These are phyloP conservation scores for Bufo bufo DNA, from an alignment of 2,113 vertebrate genomes.

Conservation along the genomic window DNA sequence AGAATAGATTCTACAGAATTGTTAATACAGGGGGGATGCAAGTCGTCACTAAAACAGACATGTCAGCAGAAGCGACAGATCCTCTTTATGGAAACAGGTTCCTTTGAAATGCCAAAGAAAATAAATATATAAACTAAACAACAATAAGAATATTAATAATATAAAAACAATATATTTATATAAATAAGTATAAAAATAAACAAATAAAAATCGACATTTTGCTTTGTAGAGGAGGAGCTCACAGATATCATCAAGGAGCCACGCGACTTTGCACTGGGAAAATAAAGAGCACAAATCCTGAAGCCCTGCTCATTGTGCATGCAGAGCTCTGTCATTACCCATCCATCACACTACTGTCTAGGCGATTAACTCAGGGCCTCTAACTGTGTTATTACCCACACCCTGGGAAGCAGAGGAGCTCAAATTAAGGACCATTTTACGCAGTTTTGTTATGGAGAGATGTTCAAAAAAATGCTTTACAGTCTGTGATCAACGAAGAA, in stretches of 20 bases:
- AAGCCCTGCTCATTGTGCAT: background rate
- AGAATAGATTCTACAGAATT: too few species aligned
- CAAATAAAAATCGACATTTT: too few species aligned
- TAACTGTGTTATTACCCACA: constrained; percentile 53
- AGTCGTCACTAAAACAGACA: too few species aligned
- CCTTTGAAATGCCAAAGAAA: too few species aligned
- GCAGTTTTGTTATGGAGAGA: constrained; percentile 33
- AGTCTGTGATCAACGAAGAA: constrained; percentile 8
- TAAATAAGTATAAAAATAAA: too few species aligned
- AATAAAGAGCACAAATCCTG: background rate
- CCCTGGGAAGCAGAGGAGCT: constrained; percentile 26
- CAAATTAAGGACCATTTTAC: constrained; percentile 45
- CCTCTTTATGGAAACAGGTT: too few species aligned
- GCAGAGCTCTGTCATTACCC: constrained; percentile 21
- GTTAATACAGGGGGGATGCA: too few species aligned
- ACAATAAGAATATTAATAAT: too few species aligned
- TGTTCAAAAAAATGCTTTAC: constrained; percentile 19
- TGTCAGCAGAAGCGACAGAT: too few species aligned
- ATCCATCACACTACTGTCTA: constrained; percentile 43
- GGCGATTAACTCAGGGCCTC: constrained; percentile 36
- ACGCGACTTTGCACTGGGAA: background rate
- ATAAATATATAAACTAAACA: too few species aligned
- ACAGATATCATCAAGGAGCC: background rate
- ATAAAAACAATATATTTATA: too few species aligned
- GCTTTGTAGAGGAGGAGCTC: too few species aligned